These are phyloP conservation scores for Sebastes itinus DNA, from an alignment of 2,797 vertebrate species.

Conservation along the genomic window DNA sequence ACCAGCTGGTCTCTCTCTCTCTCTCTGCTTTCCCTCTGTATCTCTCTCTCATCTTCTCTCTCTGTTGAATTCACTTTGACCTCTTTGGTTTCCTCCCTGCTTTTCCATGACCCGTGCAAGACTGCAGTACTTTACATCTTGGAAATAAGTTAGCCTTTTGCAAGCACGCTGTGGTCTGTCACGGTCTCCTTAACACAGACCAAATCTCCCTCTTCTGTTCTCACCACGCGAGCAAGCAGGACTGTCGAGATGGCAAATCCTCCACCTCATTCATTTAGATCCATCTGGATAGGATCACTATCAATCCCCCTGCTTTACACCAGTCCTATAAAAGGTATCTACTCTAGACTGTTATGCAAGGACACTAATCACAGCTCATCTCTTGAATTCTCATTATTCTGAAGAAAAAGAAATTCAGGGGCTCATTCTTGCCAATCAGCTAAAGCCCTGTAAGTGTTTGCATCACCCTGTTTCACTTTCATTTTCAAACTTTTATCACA, in stretches of 20 bases:
- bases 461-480: neutral
- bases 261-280: conserved; percentile 31
- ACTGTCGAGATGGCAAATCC: conserved; percentile 20
- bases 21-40: neutral
- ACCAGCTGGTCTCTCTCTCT: conserved; percentile 53
- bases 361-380: conserved; percentile 28
- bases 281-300: conserved; percentile 49
- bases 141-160: conserved; percentile 25
- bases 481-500: neutral
- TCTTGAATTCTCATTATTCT: conserved; percentile 25
- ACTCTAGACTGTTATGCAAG: conserved; percentile 18
- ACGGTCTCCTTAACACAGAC: conserved; percentile 24
- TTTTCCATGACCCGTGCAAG: conserved; percentile 13
- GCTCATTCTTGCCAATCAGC: conserved; percentile 23
- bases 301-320: conserved; percentile 37
- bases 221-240: neutral
- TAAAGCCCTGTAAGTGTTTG: neutral
- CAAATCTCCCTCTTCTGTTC: neutral
- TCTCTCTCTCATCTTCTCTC: conserved; percentile 3
- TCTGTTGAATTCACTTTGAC: conserved; percentile 29
- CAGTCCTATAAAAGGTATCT: conserved; percentile 37
- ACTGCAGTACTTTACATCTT: neutral
- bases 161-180: conserved; percentile 11
- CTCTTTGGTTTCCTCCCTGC: conserved; percentile 13
- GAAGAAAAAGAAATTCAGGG: neutral